Evolutionary conservation across 2,797 vertebrate genomes (phyloP), one percentile per base, ranked within the genome.

Genomic region (Falco biarmicus): DNA sequence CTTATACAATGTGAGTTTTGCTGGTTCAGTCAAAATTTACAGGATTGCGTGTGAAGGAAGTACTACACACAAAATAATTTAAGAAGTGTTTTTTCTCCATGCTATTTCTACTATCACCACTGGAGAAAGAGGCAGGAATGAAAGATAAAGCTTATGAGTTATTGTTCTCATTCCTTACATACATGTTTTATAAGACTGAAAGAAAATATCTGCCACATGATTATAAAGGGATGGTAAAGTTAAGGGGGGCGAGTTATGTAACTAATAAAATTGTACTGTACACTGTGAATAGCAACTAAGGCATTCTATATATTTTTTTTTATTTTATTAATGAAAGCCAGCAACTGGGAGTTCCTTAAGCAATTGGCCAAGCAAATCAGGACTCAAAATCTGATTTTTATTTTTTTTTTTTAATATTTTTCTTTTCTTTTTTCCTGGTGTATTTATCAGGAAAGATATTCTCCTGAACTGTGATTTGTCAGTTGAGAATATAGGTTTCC

Each of bases 331-430:
- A 69, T 26, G 69, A 57, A 93, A 97, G 53, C 59, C 92, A 93
- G 85, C 56, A 93, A 93, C 51, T 71, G 87, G 91, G 82, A 79
- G 76, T 73, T 94, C 83, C 77, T 95, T 59, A 92, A 95, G 96
- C 34, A 87, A 51, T 34, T 95, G 51, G 34, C 76, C 84, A 71
- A 87, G 75, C 83, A 86, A 82, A 93, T 65, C 51, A 82, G 89
- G 69, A 84, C 43, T 92, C 31, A 37, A 70, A 74, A 59, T 87
- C 78, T 69, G 53, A 50, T 12, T 1, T n/a, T 54, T 34, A 34
- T 69, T 20, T 57, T 61, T 43, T 83, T 24, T 66, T n/a, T 69
- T 41, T 13, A 41, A 73, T 10, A 9, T 18, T 10, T 16, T 18
- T 29, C 1, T 22, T 13, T 15, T 28, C 15, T 31, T 48, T 53